phyloP scores from a whole-genome alignment of 2,113 vertebrate genomes.

The Poeciliopsis occidentalis region DNA sequence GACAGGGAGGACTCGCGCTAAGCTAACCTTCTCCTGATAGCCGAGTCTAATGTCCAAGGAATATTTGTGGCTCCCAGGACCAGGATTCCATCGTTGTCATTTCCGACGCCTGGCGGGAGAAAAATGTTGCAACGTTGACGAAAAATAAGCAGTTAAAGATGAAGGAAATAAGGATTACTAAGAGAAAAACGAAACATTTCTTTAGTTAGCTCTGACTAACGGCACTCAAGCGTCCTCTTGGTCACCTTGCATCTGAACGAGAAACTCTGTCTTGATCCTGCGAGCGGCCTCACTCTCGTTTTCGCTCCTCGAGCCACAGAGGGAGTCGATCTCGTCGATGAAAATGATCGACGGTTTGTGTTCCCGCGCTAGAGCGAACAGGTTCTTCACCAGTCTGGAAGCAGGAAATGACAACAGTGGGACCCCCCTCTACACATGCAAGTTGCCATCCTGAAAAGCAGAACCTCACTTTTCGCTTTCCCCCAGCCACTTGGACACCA shows the following conservation, averaged over 20 bases:
- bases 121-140: neutral
- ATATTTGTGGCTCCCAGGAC: conserved; percentile 98
- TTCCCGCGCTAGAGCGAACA: conserved; percentile 93
- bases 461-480: conserved; percentile 97
- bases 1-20: conserved; percentile 58
- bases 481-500: conserved; percentile 98
- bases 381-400: conserved; percentile 92
- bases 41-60: conserved; percentile 97
- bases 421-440: neutral
- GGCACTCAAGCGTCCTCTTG: neutral
- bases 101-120: conserved; percentile 85
- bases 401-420: conserved; percentile 2
- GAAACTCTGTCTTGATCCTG: conserved; percentile 96
- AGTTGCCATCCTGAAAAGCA: neutral
- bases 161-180: neutral
- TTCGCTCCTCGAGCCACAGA: conserved; percentile 95
- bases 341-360: conserved; percentile 98
- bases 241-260: conserved; percentile 97
- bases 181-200: too few species aligned
- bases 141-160: too few species aligned
- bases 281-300: conserved; percentile 97
- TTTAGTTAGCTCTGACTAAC: neutral
- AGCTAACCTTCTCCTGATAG: conserved; percentile 96
- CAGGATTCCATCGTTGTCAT: conserved; percentile 94
- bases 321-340: conserved; percentile 97